Evolutionary conservation across 2,888 invertebrate genomes (phyloP).

Genomic region (Dysmachus trigonus): DNA sequence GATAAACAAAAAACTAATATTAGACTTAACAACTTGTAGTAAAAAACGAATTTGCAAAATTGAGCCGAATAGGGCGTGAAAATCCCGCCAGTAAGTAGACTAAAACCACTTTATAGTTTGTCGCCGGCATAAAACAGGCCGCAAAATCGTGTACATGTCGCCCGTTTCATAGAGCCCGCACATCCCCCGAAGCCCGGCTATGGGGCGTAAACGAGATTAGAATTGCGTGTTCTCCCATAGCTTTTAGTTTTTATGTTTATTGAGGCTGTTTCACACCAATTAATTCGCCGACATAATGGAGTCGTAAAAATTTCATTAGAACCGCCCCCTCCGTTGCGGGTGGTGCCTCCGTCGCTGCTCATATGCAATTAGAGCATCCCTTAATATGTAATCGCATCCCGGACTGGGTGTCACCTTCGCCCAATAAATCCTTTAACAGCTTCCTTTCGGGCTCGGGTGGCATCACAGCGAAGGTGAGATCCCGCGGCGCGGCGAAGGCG

Average conservation of each 20-base stretch:
- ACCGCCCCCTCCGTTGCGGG: not conserved
- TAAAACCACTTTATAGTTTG: not conserved
- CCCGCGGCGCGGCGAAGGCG: not conserved
- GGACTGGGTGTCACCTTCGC: conserved; percentile 24
- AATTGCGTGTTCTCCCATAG: conserved; percentile 35
- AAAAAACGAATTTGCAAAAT: not conserved
- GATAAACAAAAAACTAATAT: not conserved
- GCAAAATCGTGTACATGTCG: not conserved
- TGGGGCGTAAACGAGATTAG: conserved; percentile 12
- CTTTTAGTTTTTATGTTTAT: conserved; percentile 42
- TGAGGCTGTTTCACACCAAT: conserved; percentile 40
- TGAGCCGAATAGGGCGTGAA: not conserved
- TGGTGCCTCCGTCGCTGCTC: not conserved
- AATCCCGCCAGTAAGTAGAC: not conserved
- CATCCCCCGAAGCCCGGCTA: not conserved
- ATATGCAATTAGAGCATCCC: conserved; percentile 29
- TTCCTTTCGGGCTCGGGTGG: not conserved
- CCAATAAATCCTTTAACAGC: conserved; percentile 37
- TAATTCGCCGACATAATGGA: conserved; percentile 28
- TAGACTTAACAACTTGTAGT: not conserved
- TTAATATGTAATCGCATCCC: conserved; percentile 34
- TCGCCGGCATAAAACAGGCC: not conserved
- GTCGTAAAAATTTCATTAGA: conserved; percentile 39
- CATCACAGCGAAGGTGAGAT: not conserved
- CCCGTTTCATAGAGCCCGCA: not conserved